Base-by-base conservation (phyloP, 1,140 invertebrate species). In the Ips nitidus region DNA sequence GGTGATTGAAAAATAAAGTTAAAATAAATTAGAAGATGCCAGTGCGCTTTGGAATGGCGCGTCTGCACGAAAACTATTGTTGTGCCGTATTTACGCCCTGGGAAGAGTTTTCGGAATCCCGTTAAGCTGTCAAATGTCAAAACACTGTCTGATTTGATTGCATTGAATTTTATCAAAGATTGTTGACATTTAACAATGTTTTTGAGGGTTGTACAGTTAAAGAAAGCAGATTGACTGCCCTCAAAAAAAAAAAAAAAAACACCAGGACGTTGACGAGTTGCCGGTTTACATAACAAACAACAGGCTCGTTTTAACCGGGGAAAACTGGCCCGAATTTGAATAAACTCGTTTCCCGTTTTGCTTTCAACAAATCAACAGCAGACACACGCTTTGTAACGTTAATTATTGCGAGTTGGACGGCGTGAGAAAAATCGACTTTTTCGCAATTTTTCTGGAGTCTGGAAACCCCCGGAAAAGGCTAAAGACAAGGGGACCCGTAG, bases 1-100 rank as follows among this genome's bases (percentile, higher is more conserved):
- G 66, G 58, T 69, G 66, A 69, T 69, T 69, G 66, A 69, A 69
- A 69, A 69, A 69, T 69, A 69, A 69, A 69, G 66, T 62, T 62
- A 56, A 69, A 69, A 69, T 69, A 69, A 61, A 69, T 69, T 69
- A 69, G 56, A 61, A 62, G 52, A 61, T 5, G 58, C 58, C 55
- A n/a, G 39, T 62, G 40, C 41, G 4, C 41, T 60, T 59, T 52
- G 41, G 40, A 69, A 69, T 56, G 58, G 66, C 42, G 38, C 56
- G 2, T 41, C 37, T 62, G 43, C 66, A 69, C 59, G 66, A 69
- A 55, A 66, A 66, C 53, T 56, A 56, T 56, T 56, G 22, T 22
- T 22, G 22, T 22, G 22, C 45, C 45, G 45, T 8, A 50, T 50
- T 6, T 50, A 6, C 22, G 6, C 6, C 45, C 45, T 6, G 22